phyloP scores from a whole-genome alignment of 1,140 invertebrate genomes.

The Sycophila sp. region DNA sequence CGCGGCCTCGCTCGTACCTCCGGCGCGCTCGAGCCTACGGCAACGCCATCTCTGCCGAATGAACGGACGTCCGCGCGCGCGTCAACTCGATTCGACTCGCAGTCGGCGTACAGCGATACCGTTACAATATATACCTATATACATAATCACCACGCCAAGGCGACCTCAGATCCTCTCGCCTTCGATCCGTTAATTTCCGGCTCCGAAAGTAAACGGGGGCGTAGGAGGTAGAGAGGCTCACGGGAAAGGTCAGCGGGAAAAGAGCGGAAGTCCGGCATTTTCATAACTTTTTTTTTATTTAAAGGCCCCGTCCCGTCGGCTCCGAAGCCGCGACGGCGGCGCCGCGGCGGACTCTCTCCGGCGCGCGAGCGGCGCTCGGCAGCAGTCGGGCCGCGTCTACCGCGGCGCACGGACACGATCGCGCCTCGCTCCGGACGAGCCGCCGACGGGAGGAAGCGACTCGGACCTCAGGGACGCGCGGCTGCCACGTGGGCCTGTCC shows the following conservation, averaged over 20 bases:
- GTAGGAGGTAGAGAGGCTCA: too few species aligned
- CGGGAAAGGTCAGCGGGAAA: too few species aligned
- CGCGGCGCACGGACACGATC: constrained; percentile 15
- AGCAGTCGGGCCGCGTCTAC: constrained; percentile 30
- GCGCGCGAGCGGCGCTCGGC: background rate
- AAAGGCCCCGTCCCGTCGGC: background rate
- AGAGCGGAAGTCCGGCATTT: too few species aligned
- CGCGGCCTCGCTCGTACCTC: background rate
- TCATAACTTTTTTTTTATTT: too few species aligned
- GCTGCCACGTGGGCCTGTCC: background rate
- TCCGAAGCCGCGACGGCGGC: background rate
- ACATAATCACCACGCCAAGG: background rate
- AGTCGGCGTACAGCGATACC: constrained; percentile 18
- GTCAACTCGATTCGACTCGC: constrained; percentile 23
- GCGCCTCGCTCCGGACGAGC: background rate
- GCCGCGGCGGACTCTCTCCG: background rate
- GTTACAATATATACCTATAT: constrained; percentile 10
- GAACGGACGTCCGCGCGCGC: constrained; percentile 25
- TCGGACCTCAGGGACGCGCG: background rate
- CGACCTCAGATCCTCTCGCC: background rate
- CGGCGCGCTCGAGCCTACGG: background rate
- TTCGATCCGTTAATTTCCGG: constrained; percentile 7
- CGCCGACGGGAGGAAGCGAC: background rate
- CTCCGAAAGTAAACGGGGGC: too few species aligned
- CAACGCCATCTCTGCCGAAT: constrained; percentile 32